A percentile compares a stretch with the other conserved stretches of the same genome.
These are phyloP conservation scores for Pelecanus crispus DNA, from an alignment of 2,113 vertebrate genomes.

Conservation along the genomic window DNA sequence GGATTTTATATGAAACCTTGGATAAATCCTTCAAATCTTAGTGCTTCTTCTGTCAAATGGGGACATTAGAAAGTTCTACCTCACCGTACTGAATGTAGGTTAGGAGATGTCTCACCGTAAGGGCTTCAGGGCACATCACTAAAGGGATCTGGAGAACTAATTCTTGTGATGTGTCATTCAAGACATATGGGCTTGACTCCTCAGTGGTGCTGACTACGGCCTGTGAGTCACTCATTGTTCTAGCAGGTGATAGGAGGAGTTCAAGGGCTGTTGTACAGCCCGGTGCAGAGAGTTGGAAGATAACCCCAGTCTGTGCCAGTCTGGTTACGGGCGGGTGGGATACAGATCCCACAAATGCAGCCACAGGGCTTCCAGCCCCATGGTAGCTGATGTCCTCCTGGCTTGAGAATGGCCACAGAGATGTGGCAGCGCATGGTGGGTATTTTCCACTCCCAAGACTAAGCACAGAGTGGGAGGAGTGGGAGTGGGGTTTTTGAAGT, in stretches of 20 bases:
- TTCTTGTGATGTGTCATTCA: not conserved
- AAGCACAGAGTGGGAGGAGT: conserved; percentile 5
- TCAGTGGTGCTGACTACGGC: not conserved
- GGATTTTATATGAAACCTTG: not conserved
- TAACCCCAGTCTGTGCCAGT: not conserved
- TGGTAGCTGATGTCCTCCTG: not conserved
- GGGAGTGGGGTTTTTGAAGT: not conserved
- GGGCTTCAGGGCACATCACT: not conserved
- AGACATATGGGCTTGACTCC: not conserved
- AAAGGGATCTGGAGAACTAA: not conserved
- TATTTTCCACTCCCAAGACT: not conserved
- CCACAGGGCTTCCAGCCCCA: not conserved
- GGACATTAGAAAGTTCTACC: not conserved
- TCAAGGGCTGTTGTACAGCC: not conserved
- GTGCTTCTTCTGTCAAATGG: not conserved
- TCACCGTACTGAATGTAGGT: not conserved
- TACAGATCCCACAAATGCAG: not conserved
- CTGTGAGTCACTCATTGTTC: not conserved
- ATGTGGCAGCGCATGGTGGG: not conserved
- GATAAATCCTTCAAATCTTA: not conserved
- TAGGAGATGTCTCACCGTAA: not conserved
- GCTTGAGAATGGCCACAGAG: not conserved
- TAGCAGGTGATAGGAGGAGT: not conserved
- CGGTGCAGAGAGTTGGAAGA: not conserved
- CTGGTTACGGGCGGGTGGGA: not conserved